phyloP scores from a whole-genome alignment of 2,797 vertebrate species.

The Mionectes olivaceus region DNA sequence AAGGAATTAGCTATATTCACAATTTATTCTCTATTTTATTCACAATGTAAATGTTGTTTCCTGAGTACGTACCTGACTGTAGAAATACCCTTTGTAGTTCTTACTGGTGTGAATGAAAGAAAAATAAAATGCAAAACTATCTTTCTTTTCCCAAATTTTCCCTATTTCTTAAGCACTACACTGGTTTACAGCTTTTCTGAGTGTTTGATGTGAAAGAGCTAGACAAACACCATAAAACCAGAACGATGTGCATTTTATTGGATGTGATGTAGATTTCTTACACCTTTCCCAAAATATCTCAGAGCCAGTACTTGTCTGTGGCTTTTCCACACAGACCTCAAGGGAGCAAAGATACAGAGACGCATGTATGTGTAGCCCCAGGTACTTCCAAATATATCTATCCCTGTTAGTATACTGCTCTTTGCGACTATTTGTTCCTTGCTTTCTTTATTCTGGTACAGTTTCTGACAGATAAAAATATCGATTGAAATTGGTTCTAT shows the following conservation, averaged over 20 bases:
- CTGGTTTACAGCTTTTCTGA: background rate
- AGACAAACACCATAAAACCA: background rate
- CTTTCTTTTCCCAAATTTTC: background rate
- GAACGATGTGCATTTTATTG: background rate
- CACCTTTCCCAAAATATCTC: background rate
- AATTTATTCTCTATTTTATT: background rate
- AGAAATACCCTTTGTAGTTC: background rate
- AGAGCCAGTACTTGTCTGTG: background rate
- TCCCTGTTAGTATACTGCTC: background rate
- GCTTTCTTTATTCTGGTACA: background rate
- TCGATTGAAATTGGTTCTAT: background rate
- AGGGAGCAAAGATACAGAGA: background rate
- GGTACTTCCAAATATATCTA: background rate
- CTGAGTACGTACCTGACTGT: background rate
- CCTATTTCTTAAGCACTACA: background rate
- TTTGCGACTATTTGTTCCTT: background rate
- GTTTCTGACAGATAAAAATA: background rate
- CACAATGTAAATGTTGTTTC: background rate
- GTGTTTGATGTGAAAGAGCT: background rate
- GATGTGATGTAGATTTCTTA: background rate
- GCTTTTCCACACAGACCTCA: background rate
- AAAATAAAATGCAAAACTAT: background rate
- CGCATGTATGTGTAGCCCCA: background rate
- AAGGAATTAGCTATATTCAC: background rate
- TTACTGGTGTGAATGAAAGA: background rate